Evolutionary conservation across 2,797 vertebrate species (phyloP), one percentile per base, ranked within the genome.

Genomic region (Protosalanx chinensis): DNA sequence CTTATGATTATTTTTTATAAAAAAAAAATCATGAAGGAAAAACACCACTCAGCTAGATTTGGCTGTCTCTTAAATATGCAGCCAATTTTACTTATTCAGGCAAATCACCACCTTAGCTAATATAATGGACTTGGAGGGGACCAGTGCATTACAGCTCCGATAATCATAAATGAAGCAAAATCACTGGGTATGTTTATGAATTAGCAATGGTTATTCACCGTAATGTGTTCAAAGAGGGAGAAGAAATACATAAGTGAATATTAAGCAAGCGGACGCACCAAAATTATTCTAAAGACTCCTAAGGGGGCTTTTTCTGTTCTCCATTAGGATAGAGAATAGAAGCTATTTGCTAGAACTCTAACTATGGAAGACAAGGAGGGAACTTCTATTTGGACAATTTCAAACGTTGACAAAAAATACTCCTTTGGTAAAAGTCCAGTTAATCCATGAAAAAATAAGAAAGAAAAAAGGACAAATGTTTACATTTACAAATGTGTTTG

Each of bases 261-360:
- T 90, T 91, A 89, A 92, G 88, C 81, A 81, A 85, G 79, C 76
- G 75, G 82, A 86, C 87, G 81, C 86, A 85, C 87, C 37, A 85
- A 91, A 90, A 90, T 76, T 80, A 84, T 85, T 79, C 81, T 91
- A 90, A 91, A 91, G 81, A 84, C 87, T 88, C 90, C 90, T 90
- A 82, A 85, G 88, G 88, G 90, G 82, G 80, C 82, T 78, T 78
- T 87, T 84, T 82, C 81, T 78, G 81, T 83, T 83, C 90, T 90
- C 87, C 87, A 90, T 91, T n/a, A n/a, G n/a, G n/a, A n/a, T n/a
- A n/a, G n/a, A n/a, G n/a, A n/a, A n/a, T n/a, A n/a, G n/a, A n/a
- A 87, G 84, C 88, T 90, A 81, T 82, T 85, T 74, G 83, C 84
- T 88, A 79, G 77, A 87, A 82, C 76, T 15, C 75, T 72, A 80